Percentiles rank a stretch among this genome's conserved stretches.
Evolutionary conservation across 2,113 vertebrate species (phyloP).

Genomic region (Anarrhichthys ocellatus): DNA sequence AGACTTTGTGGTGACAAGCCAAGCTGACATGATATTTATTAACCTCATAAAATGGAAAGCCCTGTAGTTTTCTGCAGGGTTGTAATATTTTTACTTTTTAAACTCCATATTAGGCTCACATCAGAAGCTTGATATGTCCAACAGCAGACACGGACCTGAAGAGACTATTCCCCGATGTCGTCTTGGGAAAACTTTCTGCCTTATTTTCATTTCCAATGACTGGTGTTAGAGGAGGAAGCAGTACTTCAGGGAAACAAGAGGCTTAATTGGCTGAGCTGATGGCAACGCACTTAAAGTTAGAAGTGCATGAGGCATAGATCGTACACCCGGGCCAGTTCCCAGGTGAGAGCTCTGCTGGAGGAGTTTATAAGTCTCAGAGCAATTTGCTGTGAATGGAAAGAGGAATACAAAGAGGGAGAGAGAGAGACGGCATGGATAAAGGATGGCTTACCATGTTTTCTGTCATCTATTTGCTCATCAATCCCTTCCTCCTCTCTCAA

Average conservation of each 20-base stretch:
- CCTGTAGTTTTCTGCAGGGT: conserved; percentile 13
- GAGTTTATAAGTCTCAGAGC: conserved; percentile 82
- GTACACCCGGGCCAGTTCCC: conserved; percentile 77
- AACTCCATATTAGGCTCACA: conserved; percentile 50
- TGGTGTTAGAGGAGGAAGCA: conserved; percentile 58
- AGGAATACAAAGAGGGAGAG: conserved; percentile 61
- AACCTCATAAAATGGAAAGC: conserved; percentile 41
- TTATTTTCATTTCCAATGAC: conserved; percentile 76
- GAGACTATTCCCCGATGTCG: conserved; percentile 26
- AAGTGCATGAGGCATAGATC: conserved; percentile 81
- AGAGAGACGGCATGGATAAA: conserved; percentile 57
- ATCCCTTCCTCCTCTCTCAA: conserved; percentile 31
- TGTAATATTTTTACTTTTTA: conserved; percentile 44
- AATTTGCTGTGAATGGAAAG: conserved; percentile 82
- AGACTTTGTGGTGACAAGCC: conserved; percentile 18
- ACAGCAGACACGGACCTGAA: conserved; percentile 33
- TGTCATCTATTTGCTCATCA: conserved; percentile 73
- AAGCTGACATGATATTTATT: conserved; percentile 38
- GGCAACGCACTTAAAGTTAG: conserved; percentile 79
- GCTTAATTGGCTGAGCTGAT: conserved; percentile 84
- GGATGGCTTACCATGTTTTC: conserved; percentile 66
- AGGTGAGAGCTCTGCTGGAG: conserved; percentile 76
- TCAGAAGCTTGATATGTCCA: conserved; percentile 50
- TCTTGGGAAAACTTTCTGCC: conserved; percentile 52
- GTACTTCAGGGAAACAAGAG: conserved; percentile 65